These are phyloP conservation scores for Prionace glauca DNA, from an alignment of 2,797 vertebrate genomes.

Conservation along the genomic window DNA sequence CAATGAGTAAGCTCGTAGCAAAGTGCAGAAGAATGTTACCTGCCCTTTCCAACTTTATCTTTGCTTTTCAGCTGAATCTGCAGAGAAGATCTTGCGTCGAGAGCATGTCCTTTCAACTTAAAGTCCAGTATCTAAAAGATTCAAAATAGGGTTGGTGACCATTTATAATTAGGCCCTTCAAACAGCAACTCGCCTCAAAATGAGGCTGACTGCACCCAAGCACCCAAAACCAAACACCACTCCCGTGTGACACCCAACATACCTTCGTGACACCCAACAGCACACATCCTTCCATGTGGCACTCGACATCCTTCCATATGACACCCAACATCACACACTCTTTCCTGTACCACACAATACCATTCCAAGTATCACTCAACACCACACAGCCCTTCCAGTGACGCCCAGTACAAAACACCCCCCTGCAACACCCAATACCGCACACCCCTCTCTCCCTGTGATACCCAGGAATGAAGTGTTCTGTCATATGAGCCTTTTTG, in stretches of 20 bases:
- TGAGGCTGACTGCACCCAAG: background rate
- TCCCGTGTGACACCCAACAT: background rate
- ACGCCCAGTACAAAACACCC: too few relatives aligned
- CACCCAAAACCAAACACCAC: background rate
- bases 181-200: background rate
- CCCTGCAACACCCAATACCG: too few relatives aligned
- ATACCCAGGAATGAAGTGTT: background rate
- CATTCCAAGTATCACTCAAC: background rate
- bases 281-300: too few relatives aligned
- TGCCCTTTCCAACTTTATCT: background rate
- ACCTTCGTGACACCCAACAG: background rate
- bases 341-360: background rate
- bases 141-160: background rate
- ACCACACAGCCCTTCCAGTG: too few relatives aligned
- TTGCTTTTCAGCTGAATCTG: constrained; percentile 16
- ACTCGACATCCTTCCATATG: background rate
- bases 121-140: background rate
- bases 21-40: constrained; percentile 17
- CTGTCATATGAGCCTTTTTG: too few relatives aligned
- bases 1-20: background rate
- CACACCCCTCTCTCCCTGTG: too few relatives aligned
- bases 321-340: background rate
- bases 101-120: constrained; percentile 26
- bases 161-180: too few relatives aligned
- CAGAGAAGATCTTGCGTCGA: background rate